Evolutionary conservation across 2,113 vertebrate species (phyloP).

Genomic region (Myiozetetes cayanensis): DNA sequence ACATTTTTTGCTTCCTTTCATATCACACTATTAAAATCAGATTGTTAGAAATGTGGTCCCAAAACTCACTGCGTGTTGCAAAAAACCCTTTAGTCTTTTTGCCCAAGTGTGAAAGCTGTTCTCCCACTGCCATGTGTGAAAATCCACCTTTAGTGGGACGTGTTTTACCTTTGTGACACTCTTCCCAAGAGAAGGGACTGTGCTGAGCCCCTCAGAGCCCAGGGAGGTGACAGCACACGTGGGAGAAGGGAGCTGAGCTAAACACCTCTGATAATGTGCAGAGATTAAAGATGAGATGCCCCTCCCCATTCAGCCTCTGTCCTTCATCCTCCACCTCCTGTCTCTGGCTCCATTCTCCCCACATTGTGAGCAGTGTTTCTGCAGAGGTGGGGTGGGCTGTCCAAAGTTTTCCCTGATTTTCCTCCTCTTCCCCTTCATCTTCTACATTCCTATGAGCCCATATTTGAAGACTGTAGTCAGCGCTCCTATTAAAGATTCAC

Average conservation of each 20-base stretch:
- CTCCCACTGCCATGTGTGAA: background rate
- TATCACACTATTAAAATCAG: background rate
- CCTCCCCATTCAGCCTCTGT: background rate
- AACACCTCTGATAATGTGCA: background rate
- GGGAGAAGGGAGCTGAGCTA: background rate
- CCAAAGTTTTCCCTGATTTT: background rate
- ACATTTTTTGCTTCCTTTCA: rapidly evolving
- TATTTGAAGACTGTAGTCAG: background rate
- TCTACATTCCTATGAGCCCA: background rate
- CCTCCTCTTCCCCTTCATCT: background rate
- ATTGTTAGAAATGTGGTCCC: background rate
- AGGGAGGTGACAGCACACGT: rapidly evolving
- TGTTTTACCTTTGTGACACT: background rate
- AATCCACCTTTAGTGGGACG: background rate
- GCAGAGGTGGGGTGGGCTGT: rapidly evolving
- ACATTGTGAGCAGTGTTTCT: rapidly evolving
- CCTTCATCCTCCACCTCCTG: background rate
- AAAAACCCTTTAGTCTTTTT: background rate
- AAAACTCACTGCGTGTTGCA: background rate
- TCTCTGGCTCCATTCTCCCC: background rate
- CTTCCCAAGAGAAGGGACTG: background rate
- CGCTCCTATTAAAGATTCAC: background rate
- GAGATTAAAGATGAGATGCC: background rate
- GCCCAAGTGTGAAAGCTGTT: background rate
- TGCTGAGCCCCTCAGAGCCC: background rate